Conservation (phyloP, 2,113 vertebrate genomes). For the Ptilorrhoa leucosticta region DNA sequence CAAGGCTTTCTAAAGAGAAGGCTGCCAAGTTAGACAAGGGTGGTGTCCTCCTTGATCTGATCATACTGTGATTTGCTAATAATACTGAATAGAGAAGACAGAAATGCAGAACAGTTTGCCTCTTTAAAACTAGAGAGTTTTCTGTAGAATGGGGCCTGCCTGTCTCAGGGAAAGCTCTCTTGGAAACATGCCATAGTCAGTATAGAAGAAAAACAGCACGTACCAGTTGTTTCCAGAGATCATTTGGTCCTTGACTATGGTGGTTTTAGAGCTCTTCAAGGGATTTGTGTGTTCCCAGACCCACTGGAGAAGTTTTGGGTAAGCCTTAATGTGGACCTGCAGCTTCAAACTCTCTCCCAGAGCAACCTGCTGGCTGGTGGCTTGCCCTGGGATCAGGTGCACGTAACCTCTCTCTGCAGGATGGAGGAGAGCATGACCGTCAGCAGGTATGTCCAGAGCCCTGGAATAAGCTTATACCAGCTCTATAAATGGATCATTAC, state of each 20-base stretch:
- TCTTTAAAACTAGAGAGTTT: not conserved
- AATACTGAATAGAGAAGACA: not conserved
- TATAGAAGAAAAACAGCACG: not conserved
- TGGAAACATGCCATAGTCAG: not conserved
- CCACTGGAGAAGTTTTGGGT: conserved; percentile 75
- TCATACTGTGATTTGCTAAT: not conserved
- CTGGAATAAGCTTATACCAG: not conserved
- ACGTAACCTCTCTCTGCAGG: conserved; percentile 83
- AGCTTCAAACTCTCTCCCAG: conserved; percentile 79
- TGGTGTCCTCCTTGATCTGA: not conserved
- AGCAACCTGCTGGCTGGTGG: conserved; percentile 69
- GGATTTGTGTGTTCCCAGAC: conserved; percentile 72
- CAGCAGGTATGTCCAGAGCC: not conserved
- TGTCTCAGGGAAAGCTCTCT: not conserved
- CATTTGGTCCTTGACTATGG: not conserved
- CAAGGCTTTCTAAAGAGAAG: not conserved
- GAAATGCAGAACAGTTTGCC: not conserved
- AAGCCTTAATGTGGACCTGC: conserved; percentile 80
- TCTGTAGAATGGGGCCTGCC: not conserved
- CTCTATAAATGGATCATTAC: not conserved
- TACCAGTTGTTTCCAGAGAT: conserved; percentile 39
- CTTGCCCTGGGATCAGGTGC: conserved; percentile 72
- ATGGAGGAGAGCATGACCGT: not conserved
- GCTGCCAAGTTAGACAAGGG: not conserved
- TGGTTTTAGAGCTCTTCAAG: not conserved